Percentiles rank a stretch among this genome's conserved stretches.
Evolutionary conservation across 2,113 vertebrate genomes (phyloP).

Genomic region (Chascanopsetta lugubris): DNA sequence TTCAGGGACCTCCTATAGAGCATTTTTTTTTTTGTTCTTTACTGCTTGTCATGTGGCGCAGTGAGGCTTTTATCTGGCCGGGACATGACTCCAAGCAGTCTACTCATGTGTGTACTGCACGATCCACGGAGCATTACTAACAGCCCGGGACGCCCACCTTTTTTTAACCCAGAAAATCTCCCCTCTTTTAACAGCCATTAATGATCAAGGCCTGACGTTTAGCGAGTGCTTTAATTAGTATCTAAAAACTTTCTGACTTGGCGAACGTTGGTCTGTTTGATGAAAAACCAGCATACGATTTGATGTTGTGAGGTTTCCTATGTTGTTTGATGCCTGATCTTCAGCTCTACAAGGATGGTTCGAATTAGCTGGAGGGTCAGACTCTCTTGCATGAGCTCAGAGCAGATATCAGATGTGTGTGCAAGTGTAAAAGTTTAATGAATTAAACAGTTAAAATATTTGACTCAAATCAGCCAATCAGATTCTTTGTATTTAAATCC

Average conservation of each 20-base stretch:
- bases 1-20: constrained; percentile 53
- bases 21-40: constrained; percentile 50
- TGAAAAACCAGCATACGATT: constrained; percentile 35
- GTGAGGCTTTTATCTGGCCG: constrained; percentile 71
- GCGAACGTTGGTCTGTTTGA: constrained; percentile 40
- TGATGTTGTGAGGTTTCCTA: constrained; percentile 1
- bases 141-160: constrained; percentile 42
- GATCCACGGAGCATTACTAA: constrained; percentile 46
- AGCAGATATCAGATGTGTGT: too few relatives aligned
- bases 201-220: constrained; percentile 54
- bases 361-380: constrained; percentile 4
- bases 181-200: constrained; percentile 35
- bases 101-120: constrained; percentile 60
- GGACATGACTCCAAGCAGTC: constrained; percentile 75
- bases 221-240: constrained; percentile 47
- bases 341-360: too few relatives aligned
- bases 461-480: not conserved
- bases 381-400: not conserved
- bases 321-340: constrained; percentile 7
- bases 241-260: constrained; percentile 41
- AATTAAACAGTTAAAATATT: constrained; percentile 3
- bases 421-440: not conserved
- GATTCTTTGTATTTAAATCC: not conserved
- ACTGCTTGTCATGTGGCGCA: constrained; percentile 62
- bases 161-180: constrained; percentile 10